Evolutionary conservation across 2,797 vertebrate genomes (phyloP).

Genomic region (Pitangus sulphuratus): DNA sequence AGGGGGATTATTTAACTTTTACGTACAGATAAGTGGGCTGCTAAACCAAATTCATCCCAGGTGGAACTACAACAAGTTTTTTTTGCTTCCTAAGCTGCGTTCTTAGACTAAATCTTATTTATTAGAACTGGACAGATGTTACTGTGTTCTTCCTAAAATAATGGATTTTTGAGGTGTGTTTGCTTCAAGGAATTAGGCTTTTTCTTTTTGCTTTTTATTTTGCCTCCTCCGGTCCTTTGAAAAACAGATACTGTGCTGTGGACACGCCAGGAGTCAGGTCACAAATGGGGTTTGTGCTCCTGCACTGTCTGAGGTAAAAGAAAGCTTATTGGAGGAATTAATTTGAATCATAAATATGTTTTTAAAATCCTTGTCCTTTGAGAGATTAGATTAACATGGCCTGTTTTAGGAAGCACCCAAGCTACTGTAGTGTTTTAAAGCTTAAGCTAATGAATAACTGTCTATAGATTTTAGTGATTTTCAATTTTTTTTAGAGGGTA

Average conservation of each 20-base stretch:
- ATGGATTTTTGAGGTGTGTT: neutral
- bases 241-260: neutral
- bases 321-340: neutral
- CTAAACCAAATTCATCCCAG: slow-evolving; percentile 48
- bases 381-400: neutral
- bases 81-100: neutral
- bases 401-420: neutral
- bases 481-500: neutral
- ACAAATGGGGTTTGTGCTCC: neutral
- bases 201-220: neutral
- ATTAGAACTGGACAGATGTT: neutral
- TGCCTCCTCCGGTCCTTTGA: neutral
- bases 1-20: slow-evolving; percentile 44
- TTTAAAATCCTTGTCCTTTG: neutral
- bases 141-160: neutral
- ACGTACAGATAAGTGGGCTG: slow-evolving; percentile 13
- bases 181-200: neutral
- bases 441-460: neutral
- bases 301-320: neutral
- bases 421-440: neutral
- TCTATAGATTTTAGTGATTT: neutral
- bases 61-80: neutral
- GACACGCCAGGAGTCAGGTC: neutral
- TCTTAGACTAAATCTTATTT: neutral
- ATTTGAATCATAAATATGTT: neutral